Base-by-base conservation (phyloP, 2,888 invertebrate species). In the Nudaria mundana region DNA sequence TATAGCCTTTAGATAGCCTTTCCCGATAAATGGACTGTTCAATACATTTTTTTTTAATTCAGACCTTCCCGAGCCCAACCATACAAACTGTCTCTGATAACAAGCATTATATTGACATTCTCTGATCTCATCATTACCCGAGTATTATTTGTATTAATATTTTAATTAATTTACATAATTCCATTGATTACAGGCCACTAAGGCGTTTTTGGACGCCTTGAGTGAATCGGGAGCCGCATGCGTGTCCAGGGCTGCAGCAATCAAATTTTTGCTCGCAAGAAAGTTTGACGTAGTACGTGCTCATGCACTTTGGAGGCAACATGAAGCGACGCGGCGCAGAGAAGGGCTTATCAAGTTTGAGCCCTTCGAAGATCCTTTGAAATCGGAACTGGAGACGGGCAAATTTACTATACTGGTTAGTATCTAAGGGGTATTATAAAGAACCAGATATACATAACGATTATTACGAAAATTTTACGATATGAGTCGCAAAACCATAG, bases 351-450 rank as follows among this genome's bases (percentile, higher is more conserved):
- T 92, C 52, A 91, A 93, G 65, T 94, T 98, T 65, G 94, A 98
- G 80, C 95, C 97, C 2, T 91, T 91, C 56, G 91, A 92, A 64
- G 96, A 97, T 66, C 96, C 96, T 1, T 90, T 98, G 34, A 92
- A 93, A 68, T 93, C 93, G 23, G 98, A 98, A 89, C 85, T 98
- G 48, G 92, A 93, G 66, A 97, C 98, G 40, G 97, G 97, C 59
- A 98, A 98, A 91, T 98, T 98, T 83, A 98, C 98, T 56, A 94
- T 98, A 75, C 89, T 98, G 92, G 97, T 97, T 76, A 90, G 92
- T 81, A 35, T 20, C 1, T 15, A 15, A 14, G 5, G n/a, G n/a
- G n/a, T n/a, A n/a, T n/a, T n/a, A n/a, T n/a, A n/a, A n/a, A n/a
- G n/a, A n/a, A n/a, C n/a, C n/a, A n/a, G n/a, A n/a, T n/a, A n/a